Percentiles rank a stretch among this genome's conserved stretches.
These are phyloP conservation scores for Sanderia malayensis DNA, from an alignment of 30 jellyfish, hydroid and myxozoan species.

Conservation along the genomic window DNA sequence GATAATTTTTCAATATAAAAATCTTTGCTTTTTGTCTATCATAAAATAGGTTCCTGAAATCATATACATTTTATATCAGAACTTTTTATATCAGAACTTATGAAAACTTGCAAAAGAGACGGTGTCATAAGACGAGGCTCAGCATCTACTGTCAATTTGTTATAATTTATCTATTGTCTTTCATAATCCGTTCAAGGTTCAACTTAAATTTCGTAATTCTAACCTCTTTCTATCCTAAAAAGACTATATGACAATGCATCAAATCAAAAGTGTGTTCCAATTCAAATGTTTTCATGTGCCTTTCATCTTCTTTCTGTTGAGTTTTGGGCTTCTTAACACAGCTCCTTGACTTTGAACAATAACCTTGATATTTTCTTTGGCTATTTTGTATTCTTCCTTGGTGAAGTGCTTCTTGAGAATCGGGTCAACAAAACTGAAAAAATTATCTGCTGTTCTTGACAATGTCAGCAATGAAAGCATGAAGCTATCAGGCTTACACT, in stretches of 20 bases:
- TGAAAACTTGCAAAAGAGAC: too few species aligned
- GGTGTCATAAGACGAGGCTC: too few species aligned
- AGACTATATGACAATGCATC: too few species aligned
- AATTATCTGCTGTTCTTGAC: constrained; percentile 74
- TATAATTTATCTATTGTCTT: background rate
- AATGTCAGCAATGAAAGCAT: constrained; percentile 81
- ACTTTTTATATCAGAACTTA: too few species aligned
- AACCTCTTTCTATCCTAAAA: constrained; percentile 68
- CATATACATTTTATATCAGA: too few species aligned
- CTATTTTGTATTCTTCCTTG: constrained; percentile 69
- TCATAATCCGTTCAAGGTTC: background rate
- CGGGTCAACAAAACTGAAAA: constrained; percentile 83
- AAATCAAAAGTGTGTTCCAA: too few species aligned
- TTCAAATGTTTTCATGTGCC: too few species aligned
- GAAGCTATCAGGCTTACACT: constrained; percentile 85
- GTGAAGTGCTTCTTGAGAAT: constrained; percentile 75
- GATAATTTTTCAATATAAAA: too few species aligned
- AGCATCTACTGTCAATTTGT: background rate
- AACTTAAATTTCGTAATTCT: background rate
- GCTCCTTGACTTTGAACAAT: constrained; percentile 93
- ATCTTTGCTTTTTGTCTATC: too few species aligned
- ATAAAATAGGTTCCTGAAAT: too few species aligned
- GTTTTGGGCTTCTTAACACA: constrained; percentile 75
- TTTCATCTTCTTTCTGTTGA: constrained; percentile 69
- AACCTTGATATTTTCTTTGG: constrained; percentile 83